These are phyloP conservation scores for Sitobion miscanthi DNA, from an alignment of 1,140 invertebrate genomes.

Conservation along the genomic window DNA sequence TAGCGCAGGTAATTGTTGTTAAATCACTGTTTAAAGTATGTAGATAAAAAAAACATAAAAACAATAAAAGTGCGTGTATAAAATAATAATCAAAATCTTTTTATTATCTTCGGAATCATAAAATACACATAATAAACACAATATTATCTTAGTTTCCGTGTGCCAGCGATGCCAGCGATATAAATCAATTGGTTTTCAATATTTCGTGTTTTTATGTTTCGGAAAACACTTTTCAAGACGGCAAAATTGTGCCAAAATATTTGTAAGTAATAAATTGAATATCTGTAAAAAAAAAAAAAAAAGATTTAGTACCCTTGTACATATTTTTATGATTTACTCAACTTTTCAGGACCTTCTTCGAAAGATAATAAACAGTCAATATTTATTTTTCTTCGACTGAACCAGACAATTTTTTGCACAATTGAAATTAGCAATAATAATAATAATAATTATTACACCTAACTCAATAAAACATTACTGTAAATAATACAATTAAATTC, in stretches of 20 bases:
- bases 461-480: not conserved
- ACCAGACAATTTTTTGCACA: not conserved
- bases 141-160: not conserved
- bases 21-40: not conserved
- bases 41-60: not conserved
- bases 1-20: not conserved
- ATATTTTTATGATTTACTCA: not conserved
- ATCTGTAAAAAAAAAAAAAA: not conserved
- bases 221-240: not conserved
- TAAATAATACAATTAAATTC: not conserved
- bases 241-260: not conserved
- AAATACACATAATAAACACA: not conserved
- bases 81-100: not conserved
- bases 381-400: not conserved
- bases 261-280: not conserved
- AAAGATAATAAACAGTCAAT: not conserved
- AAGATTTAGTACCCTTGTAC: not conserved
- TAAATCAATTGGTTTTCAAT: slow-evolving; percentile 5
- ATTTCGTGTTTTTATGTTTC: not conserved
- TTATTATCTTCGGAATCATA: not conserved
- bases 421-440: not conserved
- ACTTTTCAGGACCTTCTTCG: not conserved
- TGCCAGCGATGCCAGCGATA: not conserved
- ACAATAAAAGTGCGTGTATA: not conserved
- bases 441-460: not conserved